Base-by-base conservation (phyloP, 2,113 vertebrate genomes). In the Burhinus bistriatus region DNA sequence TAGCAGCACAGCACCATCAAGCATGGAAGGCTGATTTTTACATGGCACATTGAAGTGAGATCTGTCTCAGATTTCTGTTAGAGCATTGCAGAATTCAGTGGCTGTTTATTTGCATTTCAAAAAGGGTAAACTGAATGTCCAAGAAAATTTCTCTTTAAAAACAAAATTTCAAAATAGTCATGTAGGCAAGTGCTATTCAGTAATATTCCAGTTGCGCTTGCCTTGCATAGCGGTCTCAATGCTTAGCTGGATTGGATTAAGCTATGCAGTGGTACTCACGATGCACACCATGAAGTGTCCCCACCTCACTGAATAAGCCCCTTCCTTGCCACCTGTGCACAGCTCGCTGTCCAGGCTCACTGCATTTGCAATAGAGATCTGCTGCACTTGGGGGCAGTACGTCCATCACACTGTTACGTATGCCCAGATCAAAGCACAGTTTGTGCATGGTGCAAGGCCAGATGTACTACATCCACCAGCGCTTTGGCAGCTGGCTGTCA, bases 401-500 rank as follows among this genome's bases (percentile, higher is more conserved):
- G 25, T 80, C 42, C 27, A 17, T 7, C 19, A 44, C 16, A 5
- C 22, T 8, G 36, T 2, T 62, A 11, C 26, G 10, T 23, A 15
- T 2, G 9, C 12, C 11, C 3, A 1, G 23, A 22, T n/a, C 27
- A 30, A 38, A 83, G 54, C 32, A 27, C 0, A 2, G 18, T 29
- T 19, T 71, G 30, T 29, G 19, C 1, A 0, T 5, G 16, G 30
- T 29, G 26, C 38, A 32, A 47, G 64, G 30, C 51, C 52, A 61
- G 38, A 26, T 13, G 30, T 26, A 15, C 30, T 6, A 13, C 25
- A 34, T 26, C 40, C 19, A 20, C 18, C 59, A 34, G 1, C 0
- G 1, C 22, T 55, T 44, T 38, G 32, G 78, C 78, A 45, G 40
- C 22, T 36, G 52, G n/a, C 11, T 49, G 5, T 61, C 23, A 18